phyloP scores from a whole-genome alignment of 2,113 vertebrate species.

The Cyphomyrus discorhynchus region DNA sequence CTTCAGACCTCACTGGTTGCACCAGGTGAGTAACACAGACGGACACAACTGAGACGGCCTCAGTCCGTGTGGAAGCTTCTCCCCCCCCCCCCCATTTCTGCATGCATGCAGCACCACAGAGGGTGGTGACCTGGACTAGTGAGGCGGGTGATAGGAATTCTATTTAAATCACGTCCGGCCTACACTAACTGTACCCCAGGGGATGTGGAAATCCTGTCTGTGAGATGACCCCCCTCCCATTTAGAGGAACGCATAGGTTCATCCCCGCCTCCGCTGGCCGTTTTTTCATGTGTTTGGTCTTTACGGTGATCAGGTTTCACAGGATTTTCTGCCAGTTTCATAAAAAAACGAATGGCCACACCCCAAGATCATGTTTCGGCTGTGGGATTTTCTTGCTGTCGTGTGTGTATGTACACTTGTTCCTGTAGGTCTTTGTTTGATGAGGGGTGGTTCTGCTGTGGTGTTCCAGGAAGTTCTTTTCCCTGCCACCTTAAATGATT shows the following conservation, averaged over 20 bases:
- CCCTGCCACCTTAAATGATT: not conserved
- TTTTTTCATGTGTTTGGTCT: not conserved
- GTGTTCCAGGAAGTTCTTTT: not conserved
- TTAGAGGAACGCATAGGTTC: not conserved
- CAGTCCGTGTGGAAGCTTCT: not conserved
- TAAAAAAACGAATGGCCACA: slow-evolving; percentile 1
- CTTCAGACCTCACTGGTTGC: not conserved
- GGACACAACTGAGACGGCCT: not conserved
- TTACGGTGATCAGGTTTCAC: slow-evolving; percentile 14
- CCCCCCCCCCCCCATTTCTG: too few species aligned
- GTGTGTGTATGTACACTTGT: not conserved
- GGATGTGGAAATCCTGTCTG: not conserved
- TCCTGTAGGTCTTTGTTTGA: not conserved
- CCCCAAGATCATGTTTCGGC: not conserved
- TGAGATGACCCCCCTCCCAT: not conserved
- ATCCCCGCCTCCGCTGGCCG: not conserved
- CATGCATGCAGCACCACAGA: not conserved
- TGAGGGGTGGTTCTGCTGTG: not conserved
- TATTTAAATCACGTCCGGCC: not conserved
- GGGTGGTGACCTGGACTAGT: not conserved
- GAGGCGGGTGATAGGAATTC: not conserved
- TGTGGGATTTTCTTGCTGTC: not conserved
- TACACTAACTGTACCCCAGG: not conserved
- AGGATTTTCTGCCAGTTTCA: not conserved
- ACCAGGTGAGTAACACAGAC: not conserved